Base-by-base conservation (phyloP, 2,113 vertebrate species). In the Atlantisia rogersi region DNA sequence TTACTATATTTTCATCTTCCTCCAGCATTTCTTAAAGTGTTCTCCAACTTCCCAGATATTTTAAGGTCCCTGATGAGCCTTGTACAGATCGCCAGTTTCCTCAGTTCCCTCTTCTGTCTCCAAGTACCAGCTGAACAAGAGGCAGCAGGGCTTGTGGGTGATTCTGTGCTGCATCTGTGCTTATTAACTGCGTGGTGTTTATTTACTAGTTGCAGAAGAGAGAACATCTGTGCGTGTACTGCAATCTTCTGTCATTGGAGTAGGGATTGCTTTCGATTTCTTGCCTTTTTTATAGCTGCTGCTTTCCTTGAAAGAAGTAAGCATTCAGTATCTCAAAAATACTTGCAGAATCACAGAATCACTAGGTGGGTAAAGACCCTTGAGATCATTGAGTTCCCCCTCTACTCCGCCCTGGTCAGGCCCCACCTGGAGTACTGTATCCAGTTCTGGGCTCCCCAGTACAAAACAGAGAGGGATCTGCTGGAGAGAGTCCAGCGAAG, bases 121-220 rank as follows among this genome's bases (percentile, higher is more conserved):
- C 55, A 83, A 1, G 52, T 82, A 84, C 65, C 80, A 91, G 92
- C 90, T 93, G 92, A 96, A 83, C 15, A 77, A 80, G 88, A 91
- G 26, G 56, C 91, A 75, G 58, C 7, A 3, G 29, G 42, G 83
- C 24, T n/a, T 96, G 39, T 71, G 69, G 46, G 60, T 52, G 74
- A 78, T 75, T 94, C 53, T 82, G 69, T 84, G 88, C 86, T 91
- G 86, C 89, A 92, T 92, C 91, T 96, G 94, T 94, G 89, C 91
- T 71, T 91, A 86, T 95, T 92, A 83, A 84, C 80, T 88, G 80
- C 4, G 2, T 0, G 0, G 53, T 78, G 39, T 95, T 94, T 95
- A 82, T 97, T 92, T 94, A 86, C 88, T 89, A 78, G 73, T 73
- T 81, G 64, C 83, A 94, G 92, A 92, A 92, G 60, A 95, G 86